These are phyloP conservation scores for Agrypnia vestita DNA, from an alignment of 1,140 invertebrate species.

Conservation along the genomic window DNA sequence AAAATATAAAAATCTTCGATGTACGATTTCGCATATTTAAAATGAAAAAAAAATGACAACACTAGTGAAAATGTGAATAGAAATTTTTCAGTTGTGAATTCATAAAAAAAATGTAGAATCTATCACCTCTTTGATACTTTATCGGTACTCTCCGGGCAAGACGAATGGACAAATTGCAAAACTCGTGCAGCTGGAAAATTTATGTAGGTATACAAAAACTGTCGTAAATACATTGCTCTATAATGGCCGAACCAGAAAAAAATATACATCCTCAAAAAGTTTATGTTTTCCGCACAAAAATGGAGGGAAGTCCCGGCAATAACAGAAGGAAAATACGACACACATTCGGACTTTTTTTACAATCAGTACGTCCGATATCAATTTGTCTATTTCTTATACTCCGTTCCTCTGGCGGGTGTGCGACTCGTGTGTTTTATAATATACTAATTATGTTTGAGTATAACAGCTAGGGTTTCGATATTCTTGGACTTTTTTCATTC, in stretches of 20 bases:
- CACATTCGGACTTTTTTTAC: slow-evolving; percentile 45
- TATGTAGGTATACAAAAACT: slow-evolving; percentile 17
- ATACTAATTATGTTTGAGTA: no score
- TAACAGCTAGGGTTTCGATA: no score
- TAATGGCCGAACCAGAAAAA: slow-evolving; percentile 29
- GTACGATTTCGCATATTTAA: background rate
- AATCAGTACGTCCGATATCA: slow-evolving; percentile 44
- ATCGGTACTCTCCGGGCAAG: no score
- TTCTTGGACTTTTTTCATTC: no score
- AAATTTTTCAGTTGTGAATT: no score
- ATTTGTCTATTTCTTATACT: slow-evolving; percentile 39
- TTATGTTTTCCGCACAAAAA: slow-evolving; percentile 43
- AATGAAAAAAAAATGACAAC: no score
- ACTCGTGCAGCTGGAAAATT: slow-evolving; percentile 27
- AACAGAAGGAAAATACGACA: slow-evolving; percentile 46
- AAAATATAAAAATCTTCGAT: background rate
- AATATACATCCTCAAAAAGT: slow-evolving; percentile 38
- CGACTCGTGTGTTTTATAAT: background rate
- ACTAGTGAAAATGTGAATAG: no score
- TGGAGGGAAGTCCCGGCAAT: slow-evolving; percentile 42
- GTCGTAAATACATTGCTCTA: slow-evolving; percentile 25
- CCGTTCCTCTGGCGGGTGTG: background rate
- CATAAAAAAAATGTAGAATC: no score
- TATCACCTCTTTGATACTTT: no score
- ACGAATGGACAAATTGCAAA: slow-evolving; percentile 24